Base-by-base conservation (phyloP, 2,797 vertebrate species). In the Danionella dracula region DNA sequence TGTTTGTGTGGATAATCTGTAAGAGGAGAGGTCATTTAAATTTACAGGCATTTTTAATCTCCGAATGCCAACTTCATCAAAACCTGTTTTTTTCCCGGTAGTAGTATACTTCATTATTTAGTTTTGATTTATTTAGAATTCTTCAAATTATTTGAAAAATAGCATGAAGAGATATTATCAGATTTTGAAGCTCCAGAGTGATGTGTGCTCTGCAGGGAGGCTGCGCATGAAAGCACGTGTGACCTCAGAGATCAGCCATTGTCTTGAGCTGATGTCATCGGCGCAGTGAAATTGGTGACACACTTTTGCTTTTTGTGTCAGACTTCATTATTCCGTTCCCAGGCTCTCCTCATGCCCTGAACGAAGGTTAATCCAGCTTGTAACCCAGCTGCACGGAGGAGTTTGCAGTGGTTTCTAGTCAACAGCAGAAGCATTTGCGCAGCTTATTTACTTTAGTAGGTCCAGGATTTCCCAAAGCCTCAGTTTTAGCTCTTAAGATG, bases 371-470 rank as follows among this genome's bases (percentile, higher is more conserved):
- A 75, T 66, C 72, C 17, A 23, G 31, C 27, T 59, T 57, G 50
- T 56, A 57, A 41, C 44, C 56, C 57, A 58, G 56, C 42, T 63
- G 71, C 38, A 46, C 57, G 32, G 31, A 27, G 56, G 45, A 41
- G 55, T 56, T 29, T 40, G 53, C 40, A 34, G 38, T 23, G 17
- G 57, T 66, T 44, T 32, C 48, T 64, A 27, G 56, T 31, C 49
- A 55, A 54, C 40, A 66, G 31, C 29, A 46, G 51, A 57, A 56
- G 48, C 41, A 21, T 20, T 11, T 48, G 8, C 12, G 34, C 10
- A 7, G 2, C 19, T 45, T 51, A 23, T 34, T 61, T 37, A 68
- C 19, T 5, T 41, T 49, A 41, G 8, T 31, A 37, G 12, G 49
- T 27, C 32, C 8, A 23, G 31, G 35, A 17, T 31, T 37, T 5